A percentile compares a stretch with the other conserved stretches of the same genome.
These are phyloP conservation scores for Psilopogon haemacephalus DNA, from an alignment of 2,113 vertebrate genomes.

Conservation along the genomic window DNA sequence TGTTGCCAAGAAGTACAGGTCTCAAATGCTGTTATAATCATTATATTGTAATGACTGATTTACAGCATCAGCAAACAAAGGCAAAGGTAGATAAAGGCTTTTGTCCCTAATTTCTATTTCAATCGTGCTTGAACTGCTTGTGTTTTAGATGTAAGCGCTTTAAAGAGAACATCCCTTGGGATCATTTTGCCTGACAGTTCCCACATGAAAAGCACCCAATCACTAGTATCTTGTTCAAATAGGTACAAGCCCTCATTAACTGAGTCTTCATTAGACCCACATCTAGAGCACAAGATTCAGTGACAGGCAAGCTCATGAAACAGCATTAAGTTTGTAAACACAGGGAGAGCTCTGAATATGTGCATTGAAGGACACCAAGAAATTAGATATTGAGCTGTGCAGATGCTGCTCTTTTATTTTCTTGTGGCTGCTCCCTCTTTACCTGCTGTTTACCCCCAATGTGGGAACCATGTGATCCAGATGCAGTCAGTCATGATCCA, in stretches of 20 bases:
- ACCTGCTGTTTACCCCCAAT: not conserved
- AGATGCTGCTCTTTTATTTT: not conserved
- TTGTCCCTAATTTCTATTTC: conserved; percentile 4
- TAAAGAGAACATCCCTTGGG: not conserved
- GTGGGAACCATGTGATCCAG: not conserved
- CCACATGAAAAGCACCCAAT: not conserved
- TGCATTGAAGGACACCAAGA: rapidly evolving
- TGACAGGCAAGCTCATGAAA: not conserved
- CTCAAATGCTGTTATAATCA: not conserved
- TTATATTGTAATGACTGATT: not conserved
- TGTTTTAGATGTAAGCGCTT: not conserved
- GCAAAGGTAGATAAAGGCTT: not conserved
- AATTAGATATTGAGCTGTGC: not conserved
- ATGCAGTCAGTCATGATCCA: not conserved
- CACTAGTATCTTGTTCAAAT: not conserved
- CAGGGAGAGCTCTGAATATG: not conserved
- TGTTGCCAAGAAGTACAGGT: not conserved
- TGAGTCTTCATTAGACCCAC: not conserved
- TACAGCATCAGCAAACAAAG: conserved; percentile 19
- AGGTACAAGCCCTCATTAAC: not conserved
- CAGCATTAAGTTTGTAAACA: not conserved
- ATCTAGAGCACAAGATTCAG: not conserved
- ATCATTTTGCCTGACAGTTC: conserved; percentile 15
- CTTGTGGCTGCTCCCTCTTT: not conserved
- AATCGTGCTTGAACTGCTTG: not conserved